Evolutionary conservation across 2,113 vertebrate genomes (phyloP), one percentile per base, ranked within the genome.

Genomic region (Rhynchopsitta pachyrhyncha): DNA sequence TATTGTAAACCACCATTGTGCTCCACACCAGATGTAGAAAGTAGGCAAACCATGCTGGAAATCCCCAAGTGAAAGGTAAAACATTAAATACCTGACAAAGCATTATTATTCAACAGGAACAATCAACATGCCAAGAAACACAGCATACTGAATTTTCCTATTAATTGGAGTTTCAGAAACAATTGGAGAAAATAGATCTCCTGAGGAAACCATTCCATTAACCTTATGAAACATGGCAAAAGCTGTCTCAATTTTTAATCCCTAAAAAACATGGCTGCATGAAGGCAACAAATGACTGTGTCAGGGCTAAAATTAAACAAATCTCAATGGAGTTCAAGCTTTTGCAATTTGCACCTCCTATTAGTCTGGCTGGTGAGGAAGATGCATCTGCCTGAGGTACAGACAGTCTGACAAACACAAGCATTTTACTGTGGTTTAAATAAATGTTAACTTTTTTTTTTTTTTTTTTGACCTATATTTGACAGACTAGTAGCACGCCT

Each of bases 161-260:
- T 52, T 70, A 79, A 25, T 7, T 20, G 10, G 22, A 78, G 28
- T 60, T 92, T 75, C 74, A 76, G 66, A 82, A 92, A 46, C 13
- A 85, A 82, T 7, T 87, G 69, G 20, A 75, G 57, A 59, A 91
- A 82, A 62, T 71, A 71, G 5, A 35, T 47, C 47, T 75, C 47
- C 17, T n/a, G 33, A 16, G 80, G 24, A 85, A 91, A 64, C 13
- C 15, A 10, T 57, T 89, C 44, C 62, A 87, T 84, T 91, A 87
- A 62, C 52, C 29, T 82, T 1, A 0, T 12, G 42, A 17, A 91
- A 25, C 28, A 44, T 27, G n/a, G 81, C 44, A 87, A 83, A 94
- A 79, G 15, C 39, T 64, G 46, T 62, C 78, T 87, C 28, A 47
- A 17, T 66, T 92, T 93, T 92, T 94, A 80, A 91, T 92, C 52